Base-by-base conservation (phyloP, 2,797 vertebrate species). In the Mus spretus region DNA sequence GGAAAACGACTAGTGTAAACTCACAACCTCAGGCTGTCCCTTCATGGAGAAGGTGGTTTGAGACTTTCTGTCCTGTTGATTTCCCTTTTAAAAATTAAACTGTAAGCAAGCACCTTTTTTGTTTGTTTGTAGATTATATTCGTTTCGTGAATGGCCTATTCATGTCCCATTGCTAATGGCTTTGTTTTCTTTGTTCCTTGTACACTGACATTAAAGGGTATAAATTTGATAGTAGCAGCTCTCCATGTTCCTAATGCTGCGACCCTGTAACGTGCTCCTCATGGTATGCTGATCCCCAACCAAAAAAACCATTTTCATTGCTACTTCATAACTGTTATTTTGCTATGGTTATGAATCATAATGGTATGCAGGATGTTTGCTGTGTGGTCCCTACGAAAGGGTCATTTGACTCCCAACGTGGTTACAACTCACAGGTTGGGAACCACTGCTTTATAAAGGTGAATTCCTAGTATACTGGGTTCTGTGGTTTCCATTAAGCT, bases 31-130 rank as follows among this genome's bases (percentile, higher is more conserved):
- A 15, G 26, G 65, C 28, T 34, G 65, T 34, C 65, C 13, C 65
- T 67, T 34, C 12, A 6, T 70, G 34, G 17, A 72, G 67, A 70
- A n/a, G 34, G 9, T 72, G 34, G 34, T n/a, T 37, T 72, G 15
- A 72, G 34, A n/a, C 34, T 72, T 72, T 90, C 37, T 37, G 13
- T 78, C 37, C 91, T 15, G 72, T 92, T 55, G 50, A 88, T 82
- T 96, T 97, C 34, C 14, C 12, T 82, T 88, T 92, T 82, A 11
- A 80, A 65, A 84, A 55, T 40, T 90, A 55, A 72, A 78, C 20
- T 78, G 9, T 47, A 93, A 78, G 61, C 28, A 91, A 89, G 79
- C n/a, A 67, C 65, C 78, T 89, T 94, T 72, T 74, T 77, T 75
- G 70, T 37, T 75, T 88, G 61, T 59, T 91, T 88, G 28, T 57